A percentile compares a stretch with the other conserved stretches of the same genome.
These are phyloP conservation scores for Steinernema scapterisci DNA, from an alignment of 2,888 invertebrate species.

Conservation along the genomic window DNA sequence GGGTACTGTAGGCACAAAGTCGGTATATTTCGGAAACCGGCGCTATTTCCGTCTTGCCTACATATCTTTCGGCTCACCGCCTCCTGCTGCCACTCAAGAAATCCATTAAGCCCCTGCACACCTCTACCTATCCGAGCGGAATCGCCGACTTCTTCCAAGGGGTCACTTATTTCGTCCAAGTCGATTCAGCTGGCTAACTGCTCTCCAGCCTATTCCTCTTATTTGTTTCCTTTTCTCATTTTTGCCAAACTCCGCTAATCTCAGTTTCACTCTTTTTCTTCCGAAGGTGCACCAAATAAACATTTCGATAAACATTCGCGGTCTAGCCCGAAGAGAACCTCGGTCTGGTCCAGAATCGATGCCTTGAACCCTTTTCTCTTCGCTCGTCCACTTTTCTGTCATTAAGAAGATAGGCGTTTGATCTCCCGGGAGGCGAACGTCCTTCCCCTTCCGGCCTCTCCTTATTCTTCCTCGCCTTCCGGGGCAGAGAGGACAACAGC, in stretches of 20 bases:
- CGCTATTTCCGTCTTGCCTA: not conserved
- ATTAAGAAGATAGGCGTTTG: not conserved
- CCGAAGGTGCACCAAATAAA: not conserved
- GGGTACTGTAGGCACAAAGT: no score
- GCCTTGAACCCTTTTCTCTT: not conserved
- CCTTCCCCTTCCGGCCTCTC: not conserved
- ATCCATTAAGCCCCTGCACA: constrained; percentile 21
- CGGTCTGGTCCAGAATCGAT: not conserved
- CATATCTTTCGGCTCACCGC: not conserved
- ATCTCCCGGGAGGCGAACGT: constrained; percentile 7
- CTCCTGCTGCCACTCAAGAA: not conserved
- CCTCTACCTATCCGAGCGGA: not conserved
- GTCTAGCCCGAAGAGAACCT: not conserved
- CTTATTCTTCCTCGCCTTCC: no score
- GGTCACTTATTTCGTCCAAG: constrained; percentile 3
- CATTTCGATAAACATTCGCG: not conserved
- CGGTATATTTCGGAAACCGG: no score
- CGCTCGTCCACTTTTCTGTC: not conserved
- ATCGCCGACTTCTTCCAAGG: not conserved
- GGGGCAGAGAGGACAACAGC: constrained; percentile 2
- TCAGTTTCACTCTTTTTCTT: not conserved
- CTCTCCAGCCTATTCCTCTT: not conserved
- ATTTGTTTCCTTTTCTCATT: not conserved
- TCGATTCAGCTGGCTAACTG: not conserved
- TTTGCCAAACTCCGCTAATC: not conserved